Percentiles rank a stretch among this genome's conserved stretches.
These are phyloP conservation scores for Drosophila miranda DNA, from an alignment of 1,140 invertebrate species.

Conservation along the genomic window DNA sequence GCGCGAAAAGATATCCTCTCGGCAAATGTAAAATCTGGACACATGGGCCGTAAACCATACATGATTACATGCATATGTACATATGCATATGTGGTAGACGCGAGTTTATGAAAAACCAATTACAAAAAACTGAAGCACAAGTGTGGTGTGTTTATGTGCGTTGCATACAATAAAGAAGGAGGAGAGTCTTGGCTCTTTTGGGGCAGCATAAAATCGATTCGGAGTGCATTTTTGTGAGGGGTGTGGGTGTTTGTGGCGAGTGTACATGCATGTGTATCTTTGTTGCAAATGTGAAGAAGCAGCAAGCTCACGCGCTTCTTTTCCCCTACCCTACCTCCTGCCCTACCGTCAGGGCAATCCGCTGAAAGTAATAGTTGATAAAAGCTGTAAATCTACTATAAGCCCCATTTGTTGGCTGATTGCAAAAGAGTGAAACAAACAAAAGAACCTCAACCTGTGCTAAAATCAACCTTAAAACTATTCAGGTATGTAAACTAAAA, in stretches of 20 bases:
- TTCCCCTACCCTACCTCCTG: conserved; percentile 3
- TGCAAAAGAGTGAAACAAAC: conserved; percentile 19
- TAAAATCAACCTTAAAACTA: neutral
- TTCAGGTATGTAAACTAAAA: conserved; percentile 55
- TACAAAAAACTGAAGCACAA: conserved; percentile 31
- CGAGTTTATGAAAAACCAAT: conserved; percentile 13
- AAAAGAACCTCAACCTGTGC: conserved; percentile 4
- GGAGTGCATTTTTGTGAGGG: conserved; percentile 42
- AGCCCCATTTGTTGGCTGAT: conserved; percentile 25
- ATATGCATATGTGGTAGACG: neutral
- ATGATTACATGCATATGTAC: neutral
- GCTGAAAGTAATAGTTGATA: conserved; percentile 3
- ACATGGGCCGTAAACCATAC: conserved; percentile 1
- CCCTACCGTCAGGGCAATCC: neutral
- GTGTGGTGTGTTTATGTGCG: conserved; percentile 12
- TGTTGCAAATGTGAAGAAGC: conserved; percentile 60
- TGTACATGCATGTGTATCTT: conserved; percentile 39
- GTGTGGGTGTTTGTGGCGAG: conserved; percentile 24
- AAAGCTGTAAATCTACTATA: conserved; percentile 14
- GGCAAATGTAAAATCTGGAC: conserved; percentile 13
- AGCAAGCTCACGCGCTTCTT: conserved; percentile 64
- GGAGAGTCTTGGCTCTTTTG: conserved; percentile 11
- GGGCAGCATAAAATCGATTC: conserved; percentile 68
- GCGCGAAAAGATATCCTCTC: conserved; percentile 7
- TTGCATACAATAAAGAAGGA: conserved; percentile 14